Conservation (phyloP, 1,140 invertebrate genomes). For the Stegodyphus mimosarum region DNA sequence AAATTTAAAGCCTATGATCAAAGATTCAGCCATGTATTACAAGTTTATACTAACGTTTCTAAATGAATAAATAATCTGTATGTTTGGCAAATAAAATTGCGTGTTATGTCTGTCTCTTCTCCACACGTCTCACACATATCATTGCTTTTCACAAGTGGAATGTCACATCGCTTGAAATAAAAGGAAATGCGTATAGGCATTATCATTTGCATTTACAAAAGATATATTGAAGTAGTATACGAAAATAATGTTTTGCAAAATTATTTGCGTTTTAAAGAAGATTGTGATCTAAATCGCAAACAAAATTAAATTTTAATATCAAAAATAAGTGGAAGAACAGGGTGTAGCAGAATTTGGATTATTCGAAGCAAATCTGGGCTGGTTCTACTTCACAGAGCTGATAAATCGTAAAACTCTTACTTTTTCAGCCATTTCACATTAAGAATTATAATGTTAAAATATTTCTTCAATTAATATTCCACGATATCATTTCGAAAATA, state of each 20-base stretch:
- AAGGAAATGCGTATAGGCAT: not conserved
- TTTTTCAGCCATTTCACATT: too few relatives aligned
- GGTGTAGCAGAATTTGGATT: too few relatives aligned
- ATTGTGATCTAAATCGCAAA: not conserved
- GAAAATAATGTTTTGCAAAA: not conserved
- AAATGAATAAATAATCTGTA: conserved; percentile 56
- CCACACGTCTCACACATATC: not conserved
- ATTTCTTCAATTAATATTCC: too few relatives aligned
- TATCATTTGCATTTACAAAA: not conserved
- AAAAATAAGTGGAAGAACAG: too few relatives aligned
- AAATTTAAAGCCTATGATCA: conserved; percentile 53
- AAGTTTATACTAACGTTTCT: conserved; percentile 59
- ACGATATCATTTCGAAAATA: too few relatives aligned
- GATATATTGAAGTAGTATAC: not conserved
- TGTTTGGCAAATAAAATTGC: conserved; percentile 50
- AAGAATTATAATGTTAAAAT: too few relatives aligned
- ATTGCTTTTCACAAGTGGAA: too few relatives aligned
- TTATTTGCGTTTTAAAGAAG: not conserved
- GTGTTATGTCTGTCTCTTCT: not conserved
- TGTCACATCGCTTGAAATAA: not conserved
- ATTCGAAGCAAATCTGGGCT: too few relatives aligned
- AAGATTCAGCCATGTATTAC: conserved; percentile 55
- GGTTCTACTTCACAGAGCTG: too few relatives aligned
- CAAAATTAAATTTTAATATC: too few relatives aligned
- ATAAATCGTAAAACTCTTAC: too few relatives aligned